phyloP scores from a whole-genome alignment of 2,797 vertebrate species.

The Diplodus puntazzo region DNA sequence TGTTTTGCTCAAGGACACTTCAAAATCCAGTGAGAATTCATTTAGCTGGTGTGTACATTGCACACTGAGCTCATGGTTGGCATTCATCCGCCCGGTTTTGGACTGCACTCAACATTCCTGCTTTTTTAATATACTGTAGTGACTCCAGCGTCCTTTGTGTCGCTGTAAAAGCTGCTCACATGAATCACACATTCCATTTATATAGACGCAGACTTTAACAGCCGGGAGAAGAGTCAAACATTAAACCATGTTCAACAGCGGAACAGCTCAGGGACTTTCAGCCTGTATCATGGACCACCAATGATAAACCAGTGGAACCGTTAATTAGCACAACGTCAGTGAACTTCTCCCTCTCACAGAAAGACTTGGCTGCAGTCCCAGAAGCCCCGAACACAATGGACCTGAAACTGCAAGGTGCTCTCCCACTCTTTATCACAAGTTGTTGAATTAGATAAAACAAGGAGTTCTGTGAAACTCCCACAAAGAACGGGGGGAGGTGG shows the following conservation, averaged over 20 bases:
- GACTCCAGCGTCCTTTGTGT: slow-evolving; percentile 39
- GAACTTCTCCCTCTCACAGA: slow-evolving; percentile 31
- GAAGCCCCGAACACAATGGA: slow-evolving; percentile 31
- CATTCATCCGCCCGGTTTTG: slow-evolving; percentile 30
- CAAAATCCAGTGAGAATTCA: slow-evolving; percentile 29
- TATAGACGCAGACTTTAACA: slow-evolving; percentile 49
- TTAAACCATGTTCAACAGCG: slow-evolving; percentile 62
- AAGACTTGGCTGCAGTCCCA: slow-evolving; percentile 49
- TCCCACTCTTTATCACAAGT: slow-evolving; percentile 25
- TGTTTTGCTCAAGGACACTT: slow-evolving; percentile 55
- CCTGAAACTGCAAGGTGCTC: slow-evolving; percentile 40
- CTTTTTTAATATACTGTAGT: slow-evolving; percentile 17
- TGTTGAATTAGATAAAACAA: slow-evolving; percentile 43
- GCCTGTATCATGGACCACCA: slow-evolving; percentile 35
- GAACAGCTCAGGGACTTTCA: slow-evolving; percentile 37
- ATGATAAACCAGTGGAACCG: slow-evolving; percentile 31
- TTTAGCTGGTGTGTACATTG: slow-evolving; percentile 37
- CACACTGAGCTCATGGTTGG: slow-evolving; percentile 32
- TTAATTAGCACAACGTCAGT: slow-evolving; percentile 40
- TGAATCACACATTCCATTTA: slow-evolving; percentile 75
- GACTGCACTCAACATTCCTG: slow-evolving; percentile 39
- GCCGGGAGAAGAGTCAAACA: slow-evolving; percentile 63
- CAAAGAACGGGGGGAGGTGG: slow-evolving; percentile 12
- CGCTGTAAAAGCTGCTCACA: slow-evolving; percentile 19
- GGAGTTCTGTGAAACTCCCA: slow-evolving; percentile 33